phyloP scores from a whole-genome alignment of 1,140 invertebrate species.

The Grapholita molesta region DNA sequence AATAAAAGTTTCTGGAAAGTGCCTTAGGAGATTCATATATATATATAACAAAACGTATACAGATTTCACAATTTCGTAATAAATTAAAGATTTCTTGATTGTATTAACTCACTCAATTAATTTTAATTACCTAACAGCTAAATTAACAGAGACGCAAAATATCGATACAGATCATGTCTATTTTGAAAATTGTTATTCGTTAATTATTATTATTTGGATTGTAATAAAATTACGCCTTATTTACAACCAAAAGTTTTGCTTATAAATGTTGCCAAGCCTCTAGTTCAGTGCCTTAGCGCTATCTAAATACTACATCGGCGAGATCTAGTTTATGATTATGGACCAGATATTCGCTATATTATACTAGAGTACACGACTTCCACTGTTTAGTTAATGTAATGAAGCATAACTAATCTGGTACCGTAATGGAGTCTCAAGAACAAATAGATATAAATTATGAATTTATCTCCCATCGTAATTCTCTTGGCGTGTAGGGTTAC shows the following conservation, averaged over 20 bases:
- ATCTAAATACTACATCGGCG: constrained; percentile 9
- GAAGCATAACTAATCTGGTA: not conserved
- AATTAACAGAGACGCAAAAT: constrained; percentile 1
- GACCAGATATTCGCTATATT: not conserved
- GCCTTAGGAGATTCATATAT: too few relatives aligned
- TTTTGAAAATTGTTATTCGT: not conserved
- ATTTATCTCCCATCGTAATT: not conserved
- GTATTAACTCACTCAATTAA: too few relatives aligned
- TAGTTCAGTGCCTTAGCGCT: not conserved
- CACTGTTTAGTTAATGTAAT: too few relatives aligned
- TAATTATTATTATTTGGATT: not conserved
- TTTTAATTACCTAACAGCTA: not conserved
- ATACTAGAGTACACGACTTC: not conserved
- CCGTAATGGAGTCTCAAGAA: not conserved
- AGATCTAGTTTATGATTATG: not conserved
- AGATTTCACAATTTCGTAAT: not conserved
- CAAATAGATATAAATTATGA: constrained; percentile 1
- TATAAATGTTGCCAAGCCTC: not conserved
- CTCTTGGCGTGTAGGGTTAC: not conserved
- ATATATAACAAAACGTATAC: too few relatives aligned
- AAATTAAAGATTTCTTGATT: not conserved
- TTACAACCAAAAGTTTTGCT: not conserved
- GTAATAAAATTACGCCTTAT: not conserved
- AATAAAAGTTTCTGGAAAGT: too few relatives aligned
- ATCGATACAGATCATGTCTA: not conserved